Evolutionary conservation across 2,797 vertebrate species (phyloP), one percentile per base, ranked within the genome.

Genomic region (Poeciliopsis turneri): DNA sequence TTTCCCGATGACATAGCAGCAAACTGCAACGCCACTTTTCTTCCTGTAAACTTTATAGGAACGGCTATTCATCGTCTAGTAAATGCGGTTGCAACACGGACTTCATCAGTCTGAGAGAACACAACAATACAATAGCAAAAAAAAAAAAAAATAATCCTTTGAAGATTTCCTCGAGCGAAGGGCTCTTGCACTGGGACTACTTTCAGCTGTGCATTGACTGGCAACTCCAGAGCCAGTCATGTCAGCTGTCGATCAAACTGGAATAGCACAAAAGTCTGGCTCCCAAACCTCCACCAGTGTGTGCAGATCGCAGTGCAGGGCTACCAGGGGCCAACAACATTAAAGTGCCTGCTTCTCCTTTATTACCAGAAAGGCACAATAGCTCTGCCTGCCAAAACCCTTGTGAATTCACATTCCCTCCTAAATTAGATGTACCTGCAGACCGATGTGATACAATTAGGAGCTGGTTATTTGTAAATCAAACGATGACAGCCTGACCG

Each of bases 381-480:
- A 70, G 79, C 76, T 64, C 76, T 77, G 64, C 75, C 74, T 74
- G 57, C 83, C 87, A 90, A 90, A 89, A 87, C 92, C 91, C 92
- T 77, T 70, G 93, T 91, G 93, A 90, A 92, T 92, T 92, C 89
- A 78, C 79, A 75, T 25, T 87, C 80, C 43, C 5, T 74, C 80
- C 81, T 68, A 82, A 91, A 93, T 89, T 75, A 81, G 84, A 90
- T 82, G 85, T 89, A 90, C 87, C 88, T 90, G 87, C 91, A 90
- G 83, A 92, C 81, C 89, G 83, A 86, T 88, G 90, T 93, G 91
- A 93, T 91, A 91, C 90, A 92, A 97, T 88, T 97, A 97, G 96
- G 95, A 95, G 95, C 96, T 97, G 97, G 97, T 95, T 96, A 95
- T 96, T 90, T 93, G 91, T 87, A 85, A 94, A 94, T 93, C 90